Base-by-base conservation (phyloP, 2,888 invertebrate genomes). In the Synanthedon tipuliformis region DNA sequence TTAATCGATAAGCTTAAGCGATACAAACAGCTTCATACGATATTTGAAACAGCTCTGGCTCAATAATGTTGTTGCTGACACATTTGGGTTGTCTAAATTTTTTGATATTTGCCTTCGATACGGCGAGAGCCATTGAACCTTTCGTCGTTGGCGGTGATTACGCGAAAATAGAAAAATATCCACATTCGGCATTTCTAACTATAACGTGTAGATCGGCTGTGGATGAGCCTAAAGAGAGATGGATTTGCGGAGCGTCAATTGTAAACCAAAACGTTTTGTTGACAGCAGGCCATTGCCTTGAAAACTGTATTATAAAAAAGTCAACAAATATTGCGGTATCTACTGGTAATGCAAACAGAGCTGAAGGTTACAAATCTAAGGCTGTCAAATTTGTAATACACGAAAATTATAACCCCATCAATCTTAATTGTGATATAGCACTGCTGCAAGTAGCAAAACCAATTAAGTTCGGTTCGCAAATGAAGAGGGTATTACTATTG, bases 261-360 rank as follows among this genome's bases (percentile, higher is more conserved):
- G 5, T 73, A 3, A 72, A 68, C 52, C 69, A 72, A 54, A 55
- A 53, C 3, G 53, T 72, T 10, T 51, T 68, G 0, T 34, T 74
- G 4, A 65, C 73, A 2, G 74, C 73, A 1, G 73, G 62, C 0
- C 74, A 74, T 53, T 74, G 74, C 45, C 52, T 71, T 0, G 59
- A 61, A 1, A 55, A 50, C 0, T 64, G 64, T 41, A 10, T 34
- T 10, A 2, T 34, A 34, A 0, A 0, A 0, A 54, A 0, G 0
- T 4, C 3, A 3, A 51, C 50, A 0, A 10, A 4, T 1, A 34
- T 61, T 7, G 40, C 45, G 3, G 59, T 57, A 0, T 58, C 45
- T 11, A 60, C 62, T 3, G 71, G 72, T 0, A 57, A 57, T 53
- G 60, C 58, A 3, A 49, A 61, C 16, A 64, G 54, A 48, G 12